These are phyloP conservation scores for Scarus forsteni DNA, from an alignment of 2,797 vertebrate genomes.

Conservation along the genomic window DNA sequence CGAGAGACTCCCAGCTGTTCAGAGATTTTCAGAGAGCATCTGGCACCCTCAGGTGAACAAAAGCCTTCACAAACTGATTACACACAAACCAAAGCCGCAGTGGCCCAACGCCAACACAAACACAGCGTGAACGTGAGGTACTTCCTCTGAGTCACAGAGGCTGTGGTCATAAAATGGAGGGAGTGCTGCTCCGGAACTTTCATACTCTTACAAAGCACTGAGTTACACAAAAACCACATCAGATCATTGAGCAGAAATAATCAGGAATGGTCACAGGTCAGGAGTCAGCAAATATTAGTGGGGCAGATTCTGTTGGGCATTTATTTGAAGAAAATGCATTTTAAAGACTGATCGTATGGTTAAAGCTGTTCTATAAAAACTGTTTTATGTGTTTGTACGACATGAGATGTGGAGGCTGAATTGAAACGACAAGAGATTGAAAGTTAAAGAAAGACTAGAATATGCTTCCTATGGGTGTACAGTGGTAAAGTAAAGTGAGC, in stretches of 20 bases:
- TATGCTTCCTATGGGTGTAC: too few species aligned
- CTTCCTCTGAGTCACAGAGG: conserved; percentile 70
- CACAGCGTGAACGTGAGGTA: conserved; percentile 32
- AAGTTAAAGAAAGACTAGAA: too few species aligned
- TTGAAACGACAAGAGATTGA: too few species aligned
- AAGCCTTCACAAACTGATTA: conserved; percentile 50
- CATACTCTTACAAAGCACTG: conserved; percentile 15
- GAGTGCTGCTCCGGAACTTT: conserved; percentile 38
- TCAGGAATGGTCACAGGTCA: background rate
- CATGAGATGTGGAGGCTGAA: too few species aligned
- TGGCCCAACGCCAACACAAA: conserved; percentile 42
- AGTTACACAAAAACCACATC: conserved; percentile 17
- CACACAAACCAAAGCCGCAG: conserved; percentile 44
- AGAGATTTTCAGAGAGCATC: conserved; percentile 56
- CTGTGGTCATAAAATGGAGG: conserved; percentile 44
- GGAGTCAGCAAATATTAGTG: background rate
- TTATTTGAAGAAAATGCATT: too few species aligned
- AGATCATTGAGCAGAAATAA: background rate
- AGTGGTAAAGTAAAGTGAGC: too few species aligned
- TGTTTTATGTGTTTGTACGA: too few species aligned
- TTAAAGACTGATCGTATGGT: too few species aligned
- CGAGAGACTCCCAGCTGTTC: conserved; percentile 64
- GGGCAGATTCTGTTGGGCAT: too few species aligned
- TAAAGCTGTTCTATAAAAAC: too few species aligned
- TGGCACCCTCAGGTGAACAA: conserved; percentile 54